Conservation (phyloP, 1,140 invertebrate species). For the Caenorhabditis briggsae region DNA sequence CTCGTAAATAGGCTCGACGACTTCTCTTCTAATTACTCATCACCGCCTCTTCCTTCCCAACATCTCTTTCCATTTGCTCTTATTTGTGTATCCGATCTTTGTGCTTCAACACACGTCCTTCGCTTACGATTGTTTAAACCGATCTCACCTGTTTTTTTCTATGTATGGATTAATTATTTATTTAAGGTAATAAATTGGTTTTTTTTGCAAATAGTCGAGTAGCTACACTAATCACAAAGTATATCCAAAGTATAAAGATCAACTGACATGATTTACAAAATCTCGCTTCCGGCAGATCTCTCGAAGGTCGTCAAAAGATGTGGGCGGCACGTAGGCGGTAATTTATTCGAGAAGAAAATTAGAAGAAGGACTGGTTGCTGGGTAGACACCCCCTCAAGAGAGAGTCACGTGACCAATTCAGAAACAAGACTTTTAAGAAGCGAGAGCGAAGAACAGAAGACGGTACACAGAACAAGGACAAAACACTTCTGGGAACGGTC, state of each 20-base stretch:
- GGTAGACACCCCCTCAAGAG: not conserved
- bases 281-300: not conserved
- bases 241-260: slow-evolving; percentile 39
- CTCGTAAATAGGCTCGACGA: not conserved
- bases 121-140: slow-evolving; percentile 11
- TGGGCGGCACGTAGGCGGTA: slow-evolving; percentile 1
- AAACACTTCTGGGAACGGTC: slow-evolving; percentile 16
- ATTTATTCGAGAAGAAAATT: not conserved
- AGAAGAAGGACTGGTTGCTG: slow-evolving; percentile 21
- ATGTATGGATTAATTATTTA: slow-evolving; percentile 22
- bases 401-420: slow-evolving; percentile 32
- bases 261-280: not conserved
- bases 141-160: slow-evolving; percentile 8
- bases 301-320: not conserved
- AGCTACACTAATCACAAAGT: not conserved
- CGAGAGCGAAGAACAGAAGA: slow-evolving; percentile 9
- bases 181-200: slow-evolving; percentile 16
- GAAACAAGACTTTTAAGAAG: not conserved
- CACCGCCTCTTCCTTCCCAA: not conserved
- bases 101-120: slow-evolving; percentile 18
- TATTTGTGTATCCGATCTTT: slow-evolving; percentile 48
- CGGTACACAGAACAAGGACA: slow-evolving; percentile 5
- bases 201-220: not conserved
- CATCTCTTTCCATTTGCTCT: slow-evolving; percentile 50
- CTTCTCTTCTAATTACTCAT: not conserved